Evolutionary conservation across 2,797 vertebrate species (phyloP), one percentile per base, ranked within the genome.

Genomic region (Amblyraja radiata): DNA sequence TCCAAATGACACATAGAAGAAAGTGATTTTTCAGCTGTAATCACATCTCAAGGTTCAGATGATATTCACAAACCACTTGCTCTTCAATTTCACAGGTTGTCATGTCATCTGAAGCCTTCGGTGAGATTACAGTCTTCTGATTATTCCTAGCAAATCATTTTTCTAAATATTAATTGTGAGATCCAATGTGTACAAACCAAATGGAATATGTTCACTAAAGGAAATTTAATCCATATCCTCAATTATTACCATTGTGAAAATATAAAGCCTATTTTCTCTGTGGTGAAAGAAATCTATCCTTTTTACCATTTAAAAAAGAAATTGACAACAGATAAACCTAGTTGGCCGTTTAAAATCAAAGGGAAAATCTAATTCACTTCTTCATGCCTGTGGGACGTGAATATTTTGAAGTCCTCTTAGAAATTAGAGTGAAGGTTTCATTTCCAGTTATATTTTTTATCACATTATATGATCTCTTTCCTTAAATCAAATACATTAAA

Each of bases 21-120:
- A 39, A 92, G 46, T 92, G 46, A 91, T 91, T 91, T 71, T 73
- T 39, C 39, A 28, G 88, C 88, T 39, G 46, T 54, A 92, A 92
- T 74, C 36, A 58, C 46, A 74, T 92, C 90, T 92, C 36, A 76
- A 74, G 90, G 90, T 92, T 92, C 68, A 76, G 25, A 92, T 76
- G 71, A 92, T 25, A n/a, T 92, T 92, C 73, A 76, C 23, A 74
- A 88, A 76, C 18, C 39, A 76, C 73, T 92, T 92, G 90, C 68
- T 54, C 90, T 92, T 92, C 90, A 73, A 92, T 76, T 92, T 92
- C 71, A 92, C 90, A 92, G 90, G 36, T 92, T 92, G 73, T 76
- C 68, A 92, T 73, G 71, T 76, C 90, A 54, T 76, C 39, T 13
- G 71, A 92, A 92, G 71, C 81, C 58, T 88, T 76, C 54, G 21